phyloP scores from a whole-genome alignment of 2,888 invertebrate species.

The Tyria jacobaeae region DNA sequence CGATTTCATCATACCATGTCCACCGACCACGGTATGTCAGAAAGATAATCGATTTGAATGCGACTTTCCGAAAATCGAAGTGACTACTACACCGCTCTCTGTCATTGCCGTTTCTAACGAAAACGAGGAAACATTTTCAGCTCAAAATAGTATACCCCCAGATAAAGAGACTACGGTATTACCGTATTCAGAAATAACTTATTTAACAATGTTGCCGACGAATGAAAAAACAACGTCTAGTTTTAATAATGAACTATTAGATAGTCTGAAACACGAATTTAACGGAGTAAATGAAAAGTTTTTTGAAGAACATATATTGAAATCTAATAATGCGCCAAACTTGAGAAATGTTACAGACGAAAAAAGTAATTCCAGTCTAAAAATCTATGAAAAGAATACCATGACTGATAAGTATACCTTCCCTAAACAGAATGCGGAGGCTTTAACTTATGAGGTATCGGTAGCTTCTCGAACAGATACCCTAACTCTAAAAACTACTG shows the following conservation, averaged over 20 bases:
- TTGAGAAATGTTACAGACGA: background rate
- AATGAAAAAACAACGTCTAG: conserved; percentile 1
- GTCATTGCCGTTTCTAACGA: conserved; percentile 27
- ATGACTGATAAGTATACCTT: conserved; percentile 3
- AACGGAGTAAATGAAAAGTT: conserved; percentile 13
- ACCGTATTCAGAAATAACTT: background rate
- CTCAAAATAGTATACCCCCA: conserved; percentile 23
- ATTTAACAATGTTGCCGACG: background rate
- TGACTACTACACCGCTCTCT: conserved; percentile 23
- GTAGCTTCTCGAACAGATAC: background rate
- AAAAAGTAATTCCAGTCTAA: background rate
- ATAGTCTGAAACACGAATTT: conserved; percentile 17
- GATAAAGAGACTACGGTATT: conserved; percentile 5
- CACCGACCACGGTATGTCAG: conserved; percentile 69
- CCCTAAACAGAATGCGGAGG: background rate
- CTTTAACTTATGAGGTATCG: background rate
- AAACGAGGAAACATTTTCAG: conserved; percentile 29
- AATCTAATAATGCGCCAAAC: background rate
- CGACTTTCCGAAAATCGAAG: conserved; percentile 57
- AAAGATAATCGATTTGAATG: conserved; percentile 73
- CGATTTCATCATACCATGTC: conserved; percentile 73
- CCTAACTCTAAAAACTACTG: background rate
- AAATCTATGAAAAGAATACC: background rate
- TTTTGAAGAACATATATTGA: conserved; percentile 4
- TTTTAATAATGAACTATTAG: conserved; percentile 14